Conservation (phyloP, 2,888 invertebrate species). For the Nezara viridula region DNA sequence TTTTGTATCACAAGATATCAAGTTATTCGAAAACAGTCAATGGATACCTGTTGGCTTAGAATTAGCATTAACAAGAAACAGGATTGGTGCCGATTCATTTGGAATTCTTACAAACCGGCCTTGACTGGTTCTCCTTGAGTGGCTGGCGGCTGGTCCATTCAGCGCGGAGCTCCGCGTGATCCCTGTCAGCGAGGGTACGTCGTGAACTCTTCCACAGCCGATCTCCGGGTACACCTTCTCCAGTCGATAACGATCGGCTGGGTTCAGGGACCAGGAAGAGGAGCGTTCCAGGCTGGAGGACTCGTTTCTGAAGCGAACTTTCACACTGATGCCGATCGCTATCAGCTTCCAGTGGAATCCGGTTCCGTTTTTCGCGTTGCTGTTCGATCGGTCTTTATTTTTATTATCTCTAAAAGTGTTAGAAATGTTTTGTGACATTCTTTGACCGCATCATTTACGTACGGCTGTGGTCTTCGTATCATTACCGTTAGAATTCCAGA, state of each 20-base stretch:
- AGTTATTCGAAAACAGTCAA: neutral
- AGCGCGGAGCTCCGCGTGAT: neutral
- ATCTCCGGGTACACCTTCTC: neutral
- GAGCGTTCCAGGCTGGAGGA: constrained; percentile 11
- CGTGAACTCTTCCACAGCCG: neutral
- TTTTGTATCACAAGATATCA: neutral
- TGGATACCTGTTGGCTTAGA: neutral
- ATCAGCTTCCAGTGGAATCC: neutral
- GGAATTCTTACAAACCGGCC: constrained; percentile 5
- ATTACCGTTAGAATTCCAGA: no score
- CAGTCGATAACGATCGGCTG: neutral
- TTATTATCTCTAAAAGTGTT: neutral
- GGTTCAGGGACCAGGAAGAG: constrained; percentile 15
- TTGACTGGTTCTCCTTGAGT: constrained; percentile 14
- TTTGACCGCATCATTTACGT: neutral
- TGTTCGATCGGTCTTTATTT: neutral
- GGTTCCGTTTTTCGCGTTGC: neutral
- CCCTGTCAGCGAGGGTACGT: neutral
- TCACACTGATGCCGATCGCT: neutral
- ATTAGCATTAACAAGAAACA: neutral
- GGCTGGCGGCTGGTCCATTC: neutral
- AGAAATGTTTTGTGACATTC: neutral
- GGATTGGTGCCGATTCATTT: neutral
- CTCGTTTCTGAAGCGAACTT: constrained; percentile 2
- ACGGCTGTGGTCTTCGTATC: no score